Evolutionary conservation across 2,113 vertebrate species (phyloP), one percentile per base, ranked within the genome.

Genomic region (Tragelaphus scriptus): DNA sequence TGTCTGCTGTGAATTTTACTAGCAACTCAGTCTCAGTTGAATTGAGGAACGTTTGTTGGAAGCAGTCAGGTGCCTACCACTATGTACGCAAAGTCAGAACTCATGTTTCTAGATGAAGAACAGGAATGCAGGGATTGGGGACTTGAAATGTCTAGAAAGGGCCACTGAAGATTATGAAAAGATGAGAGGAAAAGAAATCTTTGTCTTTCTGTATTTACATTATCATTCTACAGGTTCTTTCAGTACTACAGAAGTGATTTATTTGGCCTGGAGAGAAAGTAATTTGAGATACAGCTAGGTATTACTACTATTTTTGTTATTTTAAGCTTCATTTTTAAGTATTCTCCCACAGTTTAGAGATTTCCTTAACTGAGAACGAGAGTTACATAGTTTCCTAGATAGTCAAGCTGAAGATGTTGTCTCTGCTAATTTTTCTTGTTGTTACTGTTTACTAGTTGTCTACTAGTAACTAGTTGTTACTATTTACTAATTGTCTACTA

Each of bases 121-220:
- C 25, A 47, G 55, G 77, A 90, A 80, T 79, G 5, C 26, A 85
- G 86, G 40, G n/a, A 21, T 21, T 92, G 63, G 19, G 86, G 9
- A 88, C 44, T 86, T 96, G 56, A 82, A 90, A 12, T 59, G n/a
- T 47, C 26, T 96, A 11, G 30, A 94, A 92, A 90, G 88, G 51
- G 14, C 90, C 65, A 59, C 10, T 79, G 53, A 90, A 90, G 40
- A 86, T 71, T 85, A 58, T 49, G 17, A 44, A 59, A 47, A 95
- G 26, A 71, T 96, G 56, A 68, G 36, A 95, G 61, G 89, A 93
- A 96, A 92, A 92, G 79, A 90, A 91, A 55, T 86, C 30, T 82
- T 85, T 40, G 15, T 58, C 12, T 91, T 94, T 32, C 4, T 80
- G n/a, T 55, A 16, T 88, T 65, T 56, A n/a, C 17, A 11, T 90